Evolutionary conservation across 2,113 vertebrate genomes (phyloP).

Genomic region (Nothobranchius kuhntae): DNA sequence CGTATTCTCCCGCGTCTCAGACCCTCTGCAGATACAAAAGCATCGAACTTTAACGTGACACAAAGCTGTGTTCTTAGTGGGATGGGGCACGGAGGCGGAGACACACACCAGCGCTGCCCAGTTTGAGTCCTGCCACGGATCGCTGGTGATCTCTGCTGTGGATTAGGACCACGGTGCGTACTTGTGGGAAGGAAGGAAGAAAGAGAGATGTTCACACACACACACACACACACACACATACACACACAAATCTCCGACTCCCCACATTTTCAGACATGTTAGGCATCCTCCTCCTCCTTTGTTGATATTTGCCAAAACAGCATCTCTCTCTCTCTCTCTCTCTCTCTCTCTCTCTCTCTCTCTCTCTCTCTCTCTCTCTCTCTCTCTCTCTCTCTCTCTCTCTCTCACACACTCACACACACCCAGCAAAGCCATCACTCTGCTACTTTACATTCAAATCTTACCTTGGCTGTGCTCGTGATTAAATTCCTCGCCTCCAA

Average conservation of each 20-base stretch:
- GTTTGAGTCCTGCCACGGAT: constrained; percentile 56
- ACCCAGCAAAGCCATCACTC: constrained; percentile 28
- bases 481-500: constrained; percentile 69
- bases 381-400: not conserved
- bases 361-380: constrained; percentile 28
- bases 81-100: constrained; percentile 50
- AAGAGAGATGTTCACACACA: too few relatives aligned
- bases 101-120: constrained; percentile 49
- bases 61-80: constrained; percentile 30
- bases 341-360: not conserved
- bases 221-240: not conserved
- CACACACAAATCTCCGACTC: not conserved
- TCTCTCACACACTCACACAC: constrained; percentile 11
- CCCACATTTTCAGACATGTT: constrained; percentile 18
- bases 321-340: constrained; percentile 29
- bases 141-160: constrained; percentile 47
- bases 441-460: constrained; percentile 72
- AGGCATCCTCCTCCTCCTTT: constrained; percentile 38
- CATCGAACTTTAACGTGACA: constrained; percentile 18
- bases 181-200: constrained; percentile 16
- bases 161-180: constrained; percentile 36
- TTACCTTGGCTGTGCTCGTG: constrained; percentile 65
- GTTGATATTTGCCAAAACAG: constrained; percentile 62
- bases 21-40: constrained; percentile 7
- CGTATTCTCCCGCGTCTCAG: constrained; percentile 21